These are phyloP conservation scores for Hippocampus comes DNA, from an alignment of 2,113 vertebrate genomes.

Conservation along the genomic window DNA sequence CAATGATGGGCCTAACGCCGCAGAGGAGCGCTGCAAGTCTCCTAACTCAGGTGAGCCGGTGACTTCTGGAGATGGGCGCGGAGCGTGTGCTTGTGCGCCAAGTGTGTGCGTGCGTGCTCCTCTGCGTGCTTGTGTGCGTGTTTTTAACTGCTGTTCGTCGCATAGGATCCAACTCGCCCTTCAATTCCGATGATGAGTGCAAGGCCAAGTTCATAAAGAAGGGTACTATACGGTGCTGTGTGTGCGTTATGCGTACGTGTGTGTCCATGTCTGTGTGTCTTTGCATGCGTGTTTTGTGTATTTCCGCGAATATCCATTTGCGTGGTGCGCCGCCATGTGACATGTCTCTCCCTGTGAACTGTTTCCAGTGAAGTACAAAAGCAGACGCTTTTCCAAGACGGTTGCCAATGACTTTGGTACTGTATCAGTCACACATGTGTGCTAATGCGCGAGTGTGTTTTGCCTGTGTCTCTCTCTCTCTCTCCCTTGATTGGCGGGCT, in stretches of 20 bases:
- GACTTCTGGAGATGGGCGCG: not conserved
- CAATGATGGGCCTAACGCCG: constrained; percentile 78
- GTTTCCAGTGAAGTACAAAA: constrained; percentile 96
- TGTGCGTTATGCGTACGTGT: too few species aligned
- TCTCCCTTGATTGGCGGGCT: constrained; percentile 46
- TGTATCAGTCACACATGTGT: constrained; percentile 53
- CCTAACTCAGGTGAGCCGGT: constrained; percentile 88
- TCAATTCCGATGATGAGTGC: constrained; percentile 91
- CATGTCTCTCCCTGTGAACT: constrained; percentile 65
- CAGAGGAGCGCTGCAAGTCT: constrained; percentile 95
- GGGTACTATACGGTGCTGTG: constrained; percentile 76
- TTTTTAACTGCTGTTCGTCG: constrained; percentile 35
- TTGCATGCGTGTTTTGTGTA: too few species aligned
- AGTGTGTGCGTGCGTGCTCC: not conserved
- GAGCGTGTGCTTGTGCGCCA: not conserved
- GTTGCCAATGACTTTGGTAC: constrained; percentile 80
- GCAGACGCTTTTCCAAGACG: constrained; percentile 97
- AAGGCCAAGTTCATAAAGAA: constrained; percentile 95
- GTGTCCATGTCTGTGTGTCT: not conserved
- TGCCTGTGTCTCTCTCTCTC: constrained; percentile 18
- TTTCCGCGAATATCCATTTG: too few species aligned
- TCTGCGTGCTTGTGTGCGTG: not conserved
- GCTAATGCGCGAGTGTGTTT: constrained; percentile 4
- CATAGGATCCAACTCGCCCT: constrained; percentile 87
- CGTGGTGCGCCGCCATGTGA: constrained; percentile 45